These are phyloP conservation scores for Parapsyche elsis DNA, from an alignment of 1,140 invertebrate species.

Conservation along the genomic window DNA sequence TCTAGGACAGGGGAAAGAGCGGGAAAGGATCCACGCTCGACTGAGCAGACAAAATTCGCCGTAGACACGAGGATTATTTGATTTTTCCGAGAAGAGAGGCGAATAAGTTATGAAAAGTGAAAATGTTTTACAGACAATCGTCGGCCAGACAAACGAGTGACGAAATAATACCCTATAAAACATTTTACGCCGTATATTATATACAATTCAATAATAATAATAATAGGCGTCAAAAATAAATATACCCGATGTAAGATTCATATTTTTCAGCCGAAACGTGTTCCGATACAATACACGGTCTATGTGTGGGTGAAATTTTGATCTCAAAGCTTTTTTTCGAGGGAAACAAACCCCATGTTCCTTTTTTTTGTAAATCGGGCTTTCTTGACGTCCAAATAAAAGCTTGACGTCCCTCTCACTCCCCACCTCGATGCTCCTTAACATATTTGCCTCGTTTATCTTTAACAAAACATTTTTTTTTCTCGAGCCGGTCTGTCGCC, in stretches of 20 bases:
- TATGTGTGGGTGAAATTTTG: slow-evolving; percentile 7
- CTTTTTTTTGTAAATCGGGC: slow-evolving; percentile 14
- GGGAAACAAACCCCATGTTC: background rate
- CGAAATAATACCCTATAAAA: too few species aligned
- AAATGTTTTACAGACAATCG: background rate
- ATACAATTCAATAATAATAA: too few species aligned
- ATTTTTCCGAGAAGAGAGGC: background rate
- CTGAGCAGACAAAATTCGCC: slow-evolving; percentile 14
- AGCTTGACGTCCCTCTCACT: background rate
- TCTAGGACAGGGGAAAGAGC: background rate
- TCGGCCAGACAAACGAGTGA: too few species aligned
- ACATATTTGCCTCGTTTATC: slow-evolving; percentile 25
- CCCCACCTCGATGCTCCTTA: slow-evolving; percentile 8
- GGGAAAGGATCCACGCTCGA: background rate
- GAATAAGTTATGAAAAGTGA: slow-evolving; percentile 11
- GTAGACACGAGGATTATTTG: slow-evolving; percentile 17
- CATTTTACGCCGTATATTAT: too few species aligned
- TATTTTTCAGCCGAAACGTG: background rate
- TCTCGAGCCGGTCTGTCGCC: background rate
- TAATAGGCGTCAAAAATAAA: too few species aligned
- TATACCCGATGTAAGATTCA: background rate
- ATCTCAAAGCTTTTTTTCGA: slow-evolving; percentile 17
- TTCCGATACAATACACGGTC: background rate
- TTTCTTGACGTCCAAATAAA: slow-evolving; percentile 20
- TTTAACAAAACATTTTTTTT: slow-evolving; percentile 25